Conservation (phyloP, 2,888 invertebrate genomes). For the Oligia fasciuncula region DNA sequence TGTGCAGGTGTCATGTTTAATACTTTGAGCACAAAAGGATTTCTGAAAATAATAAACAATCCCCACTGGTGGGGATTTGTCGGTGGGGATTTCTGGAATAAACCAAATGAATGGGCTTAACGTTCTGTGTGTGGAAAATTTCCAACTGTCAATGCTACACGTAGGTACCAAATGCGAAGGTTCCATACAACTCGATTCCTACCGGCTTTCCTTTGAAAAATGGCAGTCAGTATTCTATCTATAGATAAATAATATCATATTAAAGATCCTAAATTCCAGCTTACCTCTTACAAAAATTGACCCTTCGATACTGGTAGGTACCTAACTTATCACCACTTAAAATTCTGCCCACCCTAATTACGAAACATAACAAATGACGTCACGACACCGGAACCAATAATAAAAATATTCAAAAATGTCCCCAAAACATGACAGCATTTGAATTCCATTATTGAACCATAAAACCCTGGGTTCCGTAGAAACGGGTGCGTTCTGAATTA, state of each 20-base stretch:
- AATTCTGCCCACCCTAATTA: conserved; percentile 26
- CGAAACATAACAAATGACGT: conserved; percentile 51
- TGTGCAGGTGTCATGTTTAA: not conserved
- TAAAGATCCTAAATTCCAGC: too few species aligned
- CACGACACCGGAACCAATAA: conserved; percentile 58
- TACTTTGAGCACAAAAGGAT: not conserved
- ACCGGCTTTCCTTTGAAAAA: too few species aligned
- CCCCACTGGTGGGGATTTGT: too few species aligned
- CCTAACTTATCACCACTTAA: conserved; percentile 18
- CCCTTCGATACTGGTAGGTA: too few species aligned
- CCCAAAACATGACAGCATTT: conserved; percentile 70
- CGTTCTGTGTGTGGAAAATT: not conserved
- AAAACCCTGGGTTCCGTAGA: conserved; percentile 65
- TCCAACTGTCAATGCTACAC: not conserved
- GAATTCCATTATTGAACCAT: conserved; percentile 71
- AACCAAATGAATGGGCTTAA: not conserved
- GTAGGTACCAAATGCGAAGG: too few species aligned
- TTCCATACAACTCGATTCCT: too few species aligned
- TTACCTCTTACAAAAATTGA: too few species aligned
- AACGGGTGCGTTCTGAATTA: conserved; percentile 74
- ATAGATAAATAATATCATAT: too few species aligned
- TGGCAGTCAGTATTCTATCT: too few species aligned
- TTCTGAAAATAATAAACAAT: too few species aligned
- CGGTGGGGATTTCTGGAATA: too few species aligned
- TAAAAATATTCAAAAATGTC: conserved; percentile 65